These are phyloP conservation scores for Lacerta agilis DNA, from an alignment of 2,797 vertebrate genomes.

Conservation along the genomic window DNA sequence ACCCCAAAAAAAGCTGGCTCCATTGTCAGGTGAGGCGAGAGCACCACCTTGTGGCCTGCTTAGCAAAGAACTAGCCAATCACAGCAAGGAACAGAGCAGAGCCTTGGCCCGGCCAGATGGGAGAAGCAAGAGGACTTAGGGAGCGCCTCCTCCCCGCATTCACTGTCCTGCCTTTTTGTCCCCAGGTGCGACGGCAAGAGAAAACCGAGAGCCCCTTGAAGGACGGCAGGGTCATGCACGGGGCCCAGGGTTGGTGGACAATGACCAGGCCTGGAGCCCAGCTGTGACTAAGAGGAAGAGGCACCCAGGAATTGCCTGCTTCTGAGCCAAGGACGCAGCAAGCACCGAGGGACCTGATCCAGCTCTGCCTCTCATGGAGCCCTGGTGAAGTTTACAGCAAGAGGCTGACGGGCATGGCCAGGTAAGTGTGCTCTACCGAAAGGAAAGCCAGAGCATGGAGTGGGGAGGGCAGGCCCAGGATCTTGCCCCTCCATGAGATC, in stretches of 20 bases:
- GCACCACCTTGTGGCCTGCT: too few species aligned
- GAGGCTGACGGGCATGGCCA: neutral
- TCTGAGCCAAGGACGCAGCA: neutral
- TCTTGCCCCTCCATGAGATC: neutral
- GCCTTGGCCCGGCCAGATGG: neutral
- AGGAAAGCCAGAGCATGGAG: too few species aligned
- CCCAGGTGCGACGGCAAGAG: fast-evolving
- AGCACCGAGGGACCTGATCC: neutral
- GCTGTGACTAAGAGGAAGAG: neutral
- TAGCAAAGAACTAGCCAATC: neutral
- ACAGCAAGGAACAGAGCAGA: neutral
- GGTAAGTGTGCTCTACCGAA: neutral
- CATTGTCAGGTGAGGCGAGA: too few species aligned
- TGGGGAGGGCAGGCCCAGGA: too few species aligned
- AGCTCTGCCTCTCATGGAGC: neutral
- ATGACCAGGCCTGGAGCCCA: neutral
- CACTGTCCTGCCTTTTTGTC: neutral
- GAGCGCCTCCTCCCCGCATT: neutral
- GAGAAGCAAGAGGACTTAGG: neutral
- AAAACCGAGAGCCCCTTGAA: too few species aligned
- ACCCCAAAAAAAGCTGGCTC: too few species aligned
- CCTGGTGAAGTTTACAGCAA: neutral
- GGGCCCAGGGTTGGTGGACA: too few species aligned
- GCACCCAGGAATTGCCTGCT: neutral
- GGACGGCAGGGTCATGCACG: too few species aligned